Evolutionary conservation across 2,797 vertebrate genomes (phyloP).

Genomic region (Lithobates sylvaticus): DNA sequence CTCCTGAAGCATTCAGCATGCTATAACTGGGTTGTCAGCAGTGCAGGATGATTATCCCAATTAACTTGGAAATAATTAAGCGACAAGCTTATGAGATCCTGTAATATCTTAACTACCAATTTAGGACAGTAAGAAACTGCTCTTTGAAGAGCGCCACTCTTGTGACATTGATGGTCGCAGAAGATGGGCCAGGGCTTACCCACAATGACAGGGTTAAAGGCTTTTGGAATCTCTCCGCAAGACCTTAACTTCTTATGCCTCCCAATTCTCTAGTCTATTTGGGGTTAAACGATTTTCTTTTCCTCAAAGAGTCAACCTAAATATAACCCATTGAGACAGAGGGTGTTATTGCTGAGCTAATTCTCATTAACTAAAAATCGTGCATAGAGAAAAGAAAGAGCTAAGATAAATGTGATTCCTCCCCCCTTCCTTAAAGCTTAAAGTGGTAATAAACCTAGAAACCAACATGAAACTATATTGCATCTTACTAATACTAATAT

Average conservation of each 20-base stretch:
- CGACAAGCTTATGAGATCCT: constrained; percentile 47
- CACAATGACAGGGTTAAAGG: not conserved
- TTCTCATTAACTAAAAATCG: constrained; percentile 32
- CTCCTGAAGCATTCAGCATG: constrained; percentile 38
- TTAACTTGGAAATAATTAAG: constrained; percentile 62
- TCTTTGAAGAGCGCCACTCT: constrained; percentile 28
- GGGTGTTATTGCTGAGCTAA: constrained; percentile 10
- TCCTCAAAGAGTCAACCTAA: constrained; percentile 10
- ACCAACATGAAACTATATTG: too few species aligned
- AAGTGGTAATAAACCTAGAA: too few species aligned
- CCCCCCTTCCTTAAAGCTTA: not conserved
- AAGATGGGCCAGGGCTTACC: not conserved
- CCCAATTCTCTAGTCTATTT: not conserved
- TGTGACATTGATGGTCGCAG: not conserved
- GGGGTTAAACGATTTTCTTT: constrained; percentile 12
- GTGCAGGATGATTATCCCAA: constrained; percentile 58
- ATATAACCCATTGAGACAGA: constrained; percentile 30
- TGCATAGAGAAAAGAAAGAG: constrained; percentile 19
- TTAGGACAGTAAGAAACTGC: constrained; percentile 51
- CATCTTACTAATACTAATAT: too few species aligned
- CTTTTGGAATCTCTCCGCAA: not conserved
- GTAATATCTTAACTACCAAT: constrained; percentile 62
- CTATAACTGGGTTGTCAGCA: constrained; percentile 60
- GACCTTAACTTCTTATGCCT: not conserved
- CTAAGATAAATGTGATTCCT: not conserved